Percentiles rank a stretch among this genome's conserved stretches.
Evolutionary conservation across 2,113 vertebrate species (phyloP).

Genomic region (Gobiocypris rarus): DNA sequence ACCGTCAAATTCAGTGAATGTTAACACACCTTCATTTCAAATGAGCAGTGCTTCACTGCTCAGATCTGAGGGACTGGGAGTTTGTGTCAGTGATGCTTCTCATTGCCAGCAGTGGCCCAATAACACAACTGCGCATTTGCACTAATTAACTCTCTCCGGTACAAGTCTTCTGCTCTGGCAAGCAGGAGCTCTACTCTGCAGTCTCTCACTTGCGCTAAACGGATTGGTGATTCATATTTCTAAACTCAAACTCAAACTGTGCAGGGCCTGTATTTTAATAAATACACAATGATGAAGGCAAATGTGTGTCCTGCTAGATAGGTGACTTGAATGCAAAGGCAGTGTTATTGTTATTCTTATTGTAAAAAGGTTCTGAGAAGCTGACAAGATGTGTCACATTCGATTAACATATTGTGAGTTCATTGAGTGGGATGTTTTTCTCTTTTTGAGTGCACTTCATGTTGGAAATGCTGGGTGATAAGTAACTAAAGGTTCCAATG

Average conservation of each 20-base stretch:
- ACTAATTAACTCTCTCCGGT: slow-evolving; percentile 58
- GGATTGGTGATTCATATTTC: slow-evolving; percentile 38
- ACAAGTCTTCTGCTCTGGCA: slow-evolving; percentile 40
- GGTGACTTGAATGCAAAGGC: neutral
- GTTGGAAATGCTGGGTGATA: neutral
- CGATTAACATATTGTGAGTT: neutral
- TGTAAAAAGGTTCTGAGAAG: neutral
- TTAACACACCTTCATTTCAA: slow-evolving; percentile 33
- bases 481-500: neutral
- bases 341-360: neutral
- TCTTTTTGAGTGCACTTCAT: neutral
- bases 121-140: slow-evolving; percentile 48
- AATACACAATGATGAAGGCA: neutral
- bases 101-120: slow-evolving; percentile 49
- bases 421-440: neutral
- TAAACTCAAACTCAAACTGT: neutral
- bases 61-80: slow-evolving; percentile 33
- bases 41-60: slow-evolving; percentile 7
- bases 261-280: neutral
- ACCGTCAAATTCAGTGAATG: slow-evolving; percentile 27
- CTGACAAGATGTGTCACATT: neutral
- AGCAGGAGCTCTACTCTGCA: slow-evolving; percentile 24
- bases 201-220: slow-evolving; percentile 30
- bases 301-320: neutral
- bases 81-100: slow-evolving; percentile 49